These are phyloP conservation scores for Trachymyrmex septentrionalis DNA, from an alignment of 1,140 invertebrate genomes.

Conservation along the genomic window DNA sequence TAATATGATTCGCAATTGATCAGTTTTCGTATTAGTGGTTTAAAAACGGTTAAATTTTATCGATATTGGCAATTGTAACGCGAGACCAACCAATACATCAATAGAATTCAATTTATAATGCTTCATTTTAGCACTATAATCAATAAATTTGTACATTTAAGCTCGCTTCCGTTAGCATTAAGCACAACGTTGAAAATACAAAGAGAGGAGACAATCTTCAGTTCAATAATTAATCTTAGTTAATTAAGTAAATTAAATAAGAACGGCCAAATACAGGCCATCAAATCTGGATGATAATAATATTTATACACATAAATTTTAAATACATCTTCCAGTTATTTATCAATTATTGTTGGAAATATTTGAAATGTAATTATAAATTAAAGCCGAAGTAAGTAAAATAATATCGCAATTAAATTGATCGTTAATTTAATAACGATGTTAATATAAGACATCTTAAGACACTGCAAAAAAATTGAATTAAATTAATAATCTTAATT, in stretches of 20 bases:
- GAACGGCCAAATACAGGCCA: no score
- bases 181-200: neutral
- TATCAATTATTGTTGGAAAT: no score
- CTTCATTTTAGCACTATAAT: neutral
- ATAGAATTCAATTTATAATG: conserved; percentile 10
- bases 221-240: neutral
- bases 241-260: neutral
- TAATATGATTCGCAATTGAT: conserved; percentile 42
- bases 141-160: neutral
- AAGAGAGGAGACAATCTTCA: neutral
- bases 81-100: neutral
- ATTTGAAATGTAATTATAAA: no score
- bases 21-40: conserved; percentile 5
- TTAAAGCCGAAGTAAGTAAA: no score
- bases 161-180: neutral
- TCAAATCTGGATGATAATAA: no score
- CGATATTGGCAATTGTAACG: neutral
- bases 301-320: no score
- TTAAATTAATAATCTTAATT: no score
- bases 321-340: no score
- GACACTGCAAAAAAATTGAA: no score
- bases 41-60: neutral
- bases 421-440: no score
- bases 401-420: no score
- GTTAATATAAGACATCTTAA: no score